Evolutionary conservation across 2,888 invertebrate genomes (phyloP), one percentile per base, ranked within the genome.

Genomic region (Diaphora mendica): DNA sequence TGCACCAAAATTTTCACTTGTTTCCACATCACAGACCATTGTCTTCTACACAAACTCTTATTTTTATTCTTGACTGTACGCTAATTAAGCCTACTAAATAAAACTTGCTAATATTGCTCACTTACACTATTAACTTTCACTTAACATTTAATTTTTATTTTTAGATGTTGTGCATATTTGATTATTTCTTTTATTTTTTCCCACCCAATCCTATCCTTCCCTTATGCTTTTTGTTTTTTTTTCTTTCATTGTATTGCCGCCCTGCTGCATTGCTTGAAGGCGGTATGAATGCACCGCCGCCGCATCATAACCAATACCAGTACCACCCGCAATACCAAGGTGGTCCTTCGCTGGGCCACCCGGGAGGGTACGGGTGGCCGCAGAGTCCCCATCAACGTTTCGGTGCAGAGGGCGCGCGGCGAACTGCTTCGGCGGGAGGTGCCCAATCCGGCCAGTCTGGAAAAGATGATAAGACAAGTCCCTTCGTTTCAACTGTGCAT

Each of bases 401-500:
- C 94, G 95, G 90, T 95, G 94, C 95, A 95, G 95, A 95, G 91
- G 89, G 96, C 92, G 83, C 92, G 81, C 87, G 95, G 76, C 91
- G 95, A 80, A 82, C 93, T 74, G 87, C 91, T 68, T 87, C 81
- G 74, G 88, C 89, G 74, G 80, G 84, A 64, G 85, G 79, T 30
- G 85, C 83, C 44, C 86, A 87, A 79, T 81, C 87, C 66, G 80
- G 88, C 73, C 89, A 90, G 75, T 82, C 90, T 26, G 90, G 85
- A 76, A 96, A 96, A 86, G 97, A 97, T 85, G 97, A 97, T 86
- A 96, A 97, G 90, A 97, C 97, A 82, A 98, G 97, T 91, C 99
- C 99, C 33, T 99, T 99, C 93, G 96, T 98, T 68, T 97, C 98
- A 78, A 98, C 98, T 70, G 97, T 98, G 81, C 98, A 98, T 96